Evolutionary conservation across 2,113 vertebrate species (phyloP), one percentile per base, ranked within the genome.

Genomic region (Emydocephalus ijimae): DNA sequence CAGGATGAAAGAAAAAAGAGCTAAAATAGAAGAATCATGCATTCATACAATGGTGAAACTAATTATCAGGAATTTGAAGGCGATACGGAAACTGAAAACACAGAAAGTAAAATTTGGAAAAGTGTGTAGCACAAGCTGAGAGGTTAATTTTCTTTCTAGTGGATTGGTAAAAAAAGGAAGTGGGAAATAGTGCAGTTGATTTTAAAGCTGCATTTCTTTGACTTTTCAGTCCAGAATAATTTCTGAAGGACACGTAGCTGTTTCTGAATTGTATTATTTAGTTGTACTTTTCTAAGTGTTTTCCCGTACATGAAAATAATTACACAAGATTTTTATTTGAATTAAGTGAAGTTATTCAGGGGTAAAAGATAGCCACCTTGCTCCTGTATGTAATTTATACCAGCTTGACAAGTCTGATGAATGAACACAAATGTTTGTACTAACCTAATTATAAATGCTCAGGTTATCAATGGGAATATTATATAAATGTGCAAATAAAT

Each of bases 301-400:
- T 89, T 50, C 39, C 5, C 34, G 0, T 81, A 81, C 18, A 81
- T 81, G 74, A 81, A n/a, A 89, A 85, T 59, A 85, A 81, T 55
- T 59, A 52, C 29, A 61, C 64, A 18, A 34, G 7, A 69, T 92
- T 85, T 50, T 48, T 11, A 29, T 86, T 81, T 59, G 52, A 86
- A 89, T 86, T 34, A 24, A 86, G n/a, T 0, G 20, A 26, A 61
- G 59, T 34, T 94, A 39, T 87, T 87, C 81, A 69, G 0, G 45
- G 12, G 39, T 0, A 0, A 74, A 7, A 5, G 14, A 11, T 0
- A 0, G 43, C 20, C 20, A 3, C 88, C 52, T 50, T 57, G 10
- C 6, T 89, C 91, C 92, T 7, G 0, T 0, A 34, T 39, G 45
- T 52, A 50, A 81, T 92, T 91, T 94, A 86, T 81, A 89, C 52